Evolutionary conservation across 2,797 vertebrate genomes (phyloP), one percentile per base, ranked within the genome.

Genomic region (Hylomyscus alleni): DNA sequence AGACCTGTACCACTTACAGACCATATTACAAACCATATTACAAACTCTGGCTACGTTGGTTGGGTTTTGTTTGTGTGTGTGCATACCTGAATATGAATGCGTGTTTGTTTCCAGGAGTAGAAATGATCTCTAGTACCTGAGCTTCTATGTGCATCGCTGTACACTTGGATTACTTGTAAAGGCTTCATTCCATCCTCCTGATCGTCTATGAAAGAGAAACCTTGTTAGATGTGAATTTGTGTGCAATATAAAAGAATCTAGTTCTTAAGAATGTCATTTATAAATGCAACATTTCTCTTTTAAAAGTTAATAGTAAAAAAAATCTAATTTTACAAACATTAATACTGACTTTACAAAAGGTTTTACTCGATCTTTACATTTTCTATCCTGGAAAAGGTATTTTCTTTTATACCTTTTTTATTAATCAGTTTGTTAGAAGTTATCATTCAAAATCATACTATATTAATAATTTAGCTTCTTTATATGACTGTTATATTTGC

Each of bases 331-430:
- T 50, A 14, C 37, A 88, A 94, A 17, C 15, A 24, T 89, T n/a
- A 44, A 85, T 62, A 58, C 29, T 89, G 84, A 13, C 37, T 93
- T 93, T 82, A 67, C 54, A 58, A 85, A 69, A 89, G 54, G 13
- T 82, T 94, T 92, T 77, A 78, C 14, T 93, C 34, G 4, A 34
- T 78, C 52, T 67, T 93, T 87, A 92, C 58, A 89, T 82, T 97
- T 81, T 31, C 52, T 93, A n/a, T n/a, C n/a, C n/a, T n/a, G n/a
- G n/a, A n/a, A n/a, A n/a, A n/a, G n/a, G n/a, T n/a, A n/a, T n/a
- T n/a, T 81, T 31, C 52, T 93, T 89, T 31, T 9, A 72, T 72
- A 34, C 34, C 78, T 44, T 84, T 87, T 75, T 85, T n/a, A 60
- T 65, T 82, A 82, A 12, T 7, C 22, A 76, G 4, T 93, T 10